These are phyloP conservation scores for Pipra filicauda DNA, from an alignment of 2,113 vertebrate species.

Conservation along the genomic window DNA sequence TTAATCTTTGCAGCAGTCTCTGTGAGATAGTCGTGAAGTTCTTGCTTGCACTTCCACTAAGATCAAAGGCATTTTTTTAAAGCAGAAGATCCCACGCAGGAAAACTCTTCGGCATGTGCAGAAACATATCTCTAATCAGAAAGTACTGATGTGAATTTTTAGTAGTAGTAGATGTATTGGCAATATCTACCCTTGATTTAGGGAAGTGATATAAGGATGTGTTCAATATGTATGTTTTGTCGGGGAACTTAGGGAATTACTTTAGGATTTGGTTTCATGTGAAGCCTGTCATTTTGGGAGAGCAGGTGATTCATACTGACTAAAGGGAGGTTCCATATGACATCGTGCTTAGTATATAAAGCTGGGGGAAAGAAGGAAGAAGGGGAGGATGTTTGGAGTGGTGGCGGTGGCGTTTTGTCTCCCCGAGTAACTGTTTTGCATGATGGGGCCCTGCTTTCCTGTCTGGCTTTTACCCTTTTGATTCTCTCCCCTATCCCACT, in stretches of 20 bases:
- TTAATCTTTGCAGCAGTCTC: neutral
- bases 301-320: neutral
- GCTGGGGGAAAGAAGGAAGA: neutral
- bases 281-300: neutral
- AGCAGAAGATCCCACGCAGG: neutral
- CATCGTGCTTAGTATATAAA: neutral
- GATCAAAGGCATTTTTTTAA: neutral
- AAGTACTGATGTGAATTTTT: neutral
- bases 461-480: neutral
- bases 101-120: neutral
- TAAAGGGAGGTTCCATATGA: no score
- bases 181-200: neutral
- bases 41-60: neutral
- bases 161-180: neutral
- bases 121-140: neutral
- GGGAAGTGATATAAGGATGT: neutral
- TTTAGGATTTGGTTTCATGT: neutral
- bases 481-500: neutral
- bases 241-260: neutral
- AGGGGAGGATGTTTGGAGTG: neutral
- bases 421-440: neutral
- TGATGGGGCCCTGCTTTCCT: neutral
- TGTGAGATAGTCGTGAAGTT: neutral
- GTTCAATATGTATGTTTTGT: neutral
- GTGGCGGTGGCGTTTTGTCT: neutral